These are phyloP conservation scores for Chrysogorgia sp. DNA, from an alignment of 92 coral and sea anemone species.

Conservation along the genomic window DNA sequence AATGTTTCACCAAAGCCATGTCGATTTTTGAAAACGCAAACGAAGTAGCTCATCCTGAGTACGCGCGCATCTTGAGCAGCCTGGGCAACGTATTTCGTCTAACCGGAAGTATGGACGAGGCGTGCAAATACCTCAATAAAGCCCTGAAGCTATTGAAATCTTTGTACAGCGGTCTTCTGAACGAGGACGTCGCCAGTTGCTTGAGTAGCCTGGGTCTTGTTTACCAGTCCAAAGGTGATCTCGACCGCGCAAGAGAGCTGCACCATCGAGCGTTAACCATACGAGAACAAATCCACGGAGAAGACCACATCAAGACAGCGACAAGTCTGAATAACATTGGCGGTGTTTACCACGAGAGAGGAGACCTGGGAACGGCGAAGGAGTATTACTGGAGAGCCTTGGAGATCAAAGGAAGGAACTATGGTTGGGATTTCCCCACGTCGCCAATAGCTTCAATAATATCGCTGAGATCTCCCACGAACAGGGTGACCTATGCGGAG, in stretches of 20 bases:
- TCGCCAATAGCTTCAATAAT: conserved; percentile 43
- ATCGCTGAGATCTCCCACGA: conserved; percentile 43
- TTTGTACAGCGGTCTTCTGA: neutral
- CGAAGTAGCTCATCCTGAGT: conserved; percentile 15
- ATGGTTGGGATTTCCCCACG: conserved; percentile 44
- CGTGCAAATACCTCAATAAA: conserved; percentile 21
- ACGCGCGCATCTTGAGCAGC: conserved; percentile 28
- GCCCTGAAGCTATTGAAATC: conserved; percentile 3
- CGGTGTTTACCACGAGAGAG: conserved; percentile 41
- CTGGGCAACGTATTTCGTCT: conserved; percentile 38
- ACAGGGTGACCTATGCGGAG: conserved; percentile 38
- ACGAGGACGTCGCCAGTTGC: conserved; percentile 36
- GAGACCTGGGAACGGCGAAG: conserved; percentile 26
- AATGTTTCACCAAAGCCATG: conserved; percentile 31
- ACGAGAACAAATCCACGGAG: conserved; percentile 24
- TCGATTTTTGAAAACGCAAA: conserved; percentile 20
- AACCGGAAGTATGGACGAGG: conserved; percentile 27
- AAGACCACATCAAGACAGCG: conserved; percentile 30
- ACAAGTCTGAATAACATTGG: conserved; percentile 39
- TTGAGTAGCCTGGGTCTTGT: conserved; percentile 38
- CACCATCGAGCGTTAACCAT: conserved; percentile 21
- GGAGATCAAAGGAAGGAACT: conserved; percentile 36
- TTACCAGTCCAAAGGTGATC: conserved; percentile 32
- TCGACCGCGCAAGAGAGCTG: conserved; percentile 30
- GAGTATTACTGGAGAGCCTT: conserved; percentile 33